These are phyloP conservation scores for Callipepla californica DNA, from an alignment of 2,113 vertebrate genomes.

Conservation along the genomic window DNA sequence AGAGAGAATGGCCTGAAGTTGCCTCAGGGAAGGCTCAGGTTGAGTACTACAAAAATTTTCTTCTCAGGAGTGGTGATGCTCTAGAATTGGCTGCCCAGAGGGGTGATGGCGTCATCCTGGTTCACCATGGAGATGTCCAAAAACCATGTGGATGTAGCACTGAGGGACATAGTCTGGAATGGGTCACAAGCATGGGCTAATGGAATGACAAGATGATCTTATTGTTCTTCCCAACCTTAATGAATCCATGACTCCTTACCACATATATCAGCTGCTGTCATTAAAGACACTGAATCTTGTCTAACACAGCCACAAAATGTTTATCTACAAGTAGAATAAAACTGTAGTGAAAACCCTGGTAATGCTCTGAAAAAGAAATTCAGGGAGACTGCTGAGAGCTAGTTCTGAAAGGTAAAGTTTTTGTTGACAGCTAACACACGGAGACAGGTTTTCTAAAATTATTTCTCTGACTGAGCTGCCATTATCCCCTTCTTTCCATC, in stretches of 20 bases:
- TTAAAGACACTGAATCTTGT: neutral
- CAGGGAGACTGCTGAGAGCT: neutral
- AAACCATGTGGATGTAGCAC: too few relatives aligned
- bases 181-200: too few relatives aligned
- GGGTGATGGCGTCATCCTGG: too few relatives aligned
- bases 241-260: neutral
- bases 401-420: neutral
- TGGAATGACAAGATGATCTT: too few relatives aligned
- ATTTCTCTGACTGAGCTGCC: neutral
- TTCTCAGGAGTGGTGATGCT: too few relatives aligned
- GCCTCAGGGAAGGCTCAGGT: too few relatives aligned
- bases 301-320: neutral
- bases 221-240: too few relatives aligned
- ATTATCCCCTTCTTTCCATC: neutral
- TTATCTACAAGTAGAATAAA: neutral
- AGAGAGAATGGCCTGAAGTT: too few relatives aligned
- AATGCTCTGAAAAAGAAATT: neutral
- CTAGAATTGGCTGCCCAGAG: too few relatives aligned
- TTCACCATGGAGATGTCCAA: too few relatives aligned
- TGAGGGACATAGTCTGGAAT: too few relatives aligned
- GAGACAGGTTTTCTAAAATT: neutral
- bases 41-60: too few relatives aligned
- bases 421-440: neutral
- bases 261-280: neutral
- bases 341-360: neutral